A percentile compares a stretch with the other conserved stretches of the same genome.
These are phyloP conservation scores for Eudasyphora cyanicolor DNA, from an alignment of 2,888 invertebrate genomes.

Conservation along the genomic window DNA sequence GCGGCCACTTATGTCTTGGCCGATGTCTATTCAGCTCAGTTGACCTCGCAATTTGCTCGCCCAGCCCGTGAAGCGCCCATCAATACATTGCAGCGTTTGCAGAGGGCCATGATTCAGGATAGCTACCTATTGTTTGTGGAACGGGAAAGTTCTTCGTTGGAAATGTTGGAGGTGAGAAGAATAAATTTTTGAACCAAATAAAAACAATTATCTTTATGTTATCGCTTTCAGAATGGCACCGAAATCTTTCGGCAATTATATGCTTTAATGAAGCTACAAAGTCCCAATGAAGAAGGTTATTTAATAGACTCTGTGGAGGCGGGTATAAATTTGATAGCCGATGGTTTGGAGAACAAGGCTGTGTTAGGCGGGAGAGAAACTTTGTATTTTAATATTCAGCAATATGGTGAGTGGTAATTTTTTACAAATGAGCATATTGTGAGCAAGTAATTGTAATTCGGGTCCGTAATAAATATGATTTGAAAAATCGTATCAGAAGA, in stretches of 20 bases:
- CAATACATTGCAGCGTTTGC: slow-evolving; percentile 84
- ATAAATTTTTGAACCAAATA: background rate
- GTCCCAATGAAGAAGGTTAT: slow-evolving; percentile 78
- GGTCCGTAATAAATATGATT: no score
- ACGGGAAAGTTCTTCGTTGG: slow-evolving; percentile 86
- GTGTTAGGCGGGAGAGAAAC: slow-evolving; percentile 88
- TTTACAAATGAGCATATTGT: no score
- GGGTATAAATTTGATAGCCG: slow-evolving; percentile 85
- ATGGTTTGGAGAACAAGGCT: slow-evolving; percentile 83
- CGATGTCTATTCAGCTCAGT: slow-evolving; percentile 89
- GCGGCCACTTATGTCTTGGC: slow-evolving; percentile 89
- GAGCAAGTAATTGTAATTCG: no score
- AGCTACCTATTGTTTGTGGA: slow-evolving; percentile 87
- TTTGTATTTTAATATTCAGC: slow-evolving; percentile 87
- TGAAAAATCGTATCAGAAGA: no score
- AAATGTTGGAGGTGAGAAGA: slow-evolving; percentile 84
- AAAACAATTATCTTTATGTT: slow-evolving; percentile 16
- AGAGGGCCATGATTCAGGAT: slow-evolving; percentile 84
- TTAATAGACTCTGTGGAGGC: slow-evolving; percentile 86
- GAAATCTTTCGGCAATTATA: slow-evolving; percentile 87
- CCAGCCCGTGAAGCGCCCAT: slow-evolving; percentile 87
- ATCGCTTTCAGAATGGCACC: slow-evolving; percentile 84
- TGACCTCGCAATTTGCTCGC: slow-evolving; percentile 87
- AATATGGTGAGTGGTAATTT: slow-evolving; percentile 82
- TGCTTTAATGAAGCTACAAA: slow-evolving; percentile 84